Conservation (phyloP, 1,140 invertebrate genomes). For the Bombyx mori region DNA sequence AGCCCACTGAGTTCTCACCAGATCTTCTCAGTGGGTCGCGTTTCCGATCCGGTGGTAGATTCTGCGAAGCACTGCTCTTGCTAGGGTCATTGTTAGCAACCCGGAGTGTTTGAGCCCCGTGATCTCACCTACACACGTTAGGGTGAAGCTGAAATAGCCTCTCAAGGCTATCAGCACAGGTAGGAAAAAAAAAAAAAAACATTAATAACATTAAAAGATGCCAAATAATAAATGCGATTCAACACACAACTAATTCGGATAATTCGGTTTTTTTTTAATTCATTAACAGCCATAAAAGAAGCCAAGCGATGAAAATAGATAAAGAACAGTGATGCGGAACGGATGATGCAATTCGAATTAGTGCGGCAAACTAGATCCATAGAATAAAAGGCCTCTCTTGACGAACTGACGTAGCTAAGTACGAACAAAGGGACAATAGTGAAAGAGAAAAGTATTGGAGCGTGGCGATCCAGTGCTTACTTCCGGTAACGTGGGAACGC, state of each 20-base stretch:
- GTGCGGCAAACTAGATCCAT: conserved; percentile 47
- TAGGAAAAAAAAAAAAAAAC: too few species aligned
- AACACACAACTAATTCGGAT: neutral
- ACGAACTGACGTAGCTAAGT: conserved; percentile 43
- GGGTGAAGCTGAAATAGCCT: too few species aligned
- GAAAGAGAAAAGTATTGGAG: conserved; percentile 54
- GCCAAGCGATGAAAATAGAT: conserved; percentile 18
- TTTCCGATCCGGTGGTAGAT: too few species aligned
- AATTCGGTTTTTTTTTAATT: neutral
- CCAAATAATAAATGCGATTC: neutral
- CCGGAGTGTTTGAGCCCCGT: too few species aligned
- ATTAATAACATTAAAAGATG: too few species aligned
- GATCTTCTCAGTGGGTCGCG: too few species aligned
- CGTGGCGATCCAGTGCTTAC: conserved; percentile 46
- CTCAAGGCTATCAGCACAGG: too few species aligned
- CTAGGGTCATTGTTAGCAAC: too few species aligned
- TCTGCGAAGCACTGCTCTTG: too few species aligned
- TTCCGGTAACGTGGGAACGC: conserved; percentile 61
- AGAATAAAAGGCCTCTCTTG: conserved; percentile 47
- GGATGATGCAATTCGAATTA: conserved; percentile 53
- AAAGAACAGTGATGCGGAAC: conserved; percentile 42
- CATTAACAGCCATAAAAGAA: neutral
- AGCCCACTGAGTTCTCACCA: too few species aligned
- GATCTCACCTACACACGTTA: too few species aligned
- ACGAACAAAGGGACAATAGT: conserved; percentile 60